A percentile compares a stretch with the other conserved stretches of the same genome.
Conservation (phyloP, 2,113 vertebrate species). For the Promerops cafer region DNA sequence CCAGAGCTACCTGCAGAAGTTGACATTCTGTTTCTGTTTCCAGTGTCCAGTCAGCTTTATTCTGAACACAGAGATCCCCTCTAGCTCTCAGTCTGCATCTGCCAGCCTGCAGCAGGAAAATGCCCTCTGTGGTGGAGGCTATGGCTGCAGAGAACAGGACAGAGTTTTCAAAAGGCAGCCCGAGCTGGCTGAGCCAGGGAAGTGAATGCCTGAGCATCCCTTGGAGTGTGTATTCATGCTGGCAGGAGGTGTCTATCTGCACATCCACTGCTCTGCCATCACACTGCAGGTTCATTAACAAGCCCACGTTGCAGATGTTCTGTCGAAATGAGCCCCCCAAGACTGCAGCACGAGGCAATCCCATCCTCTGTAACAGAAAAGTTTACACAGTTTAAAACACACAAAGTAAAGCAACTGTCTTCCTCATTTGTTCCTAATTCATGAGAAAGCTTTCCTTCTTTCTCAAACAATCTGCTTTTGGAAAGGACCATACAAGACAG, state of each 20-base stretch:
- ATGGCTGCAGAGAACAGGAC: conserved; percentile 38
- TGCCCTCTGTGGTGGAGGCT: conserved; percentile 17
- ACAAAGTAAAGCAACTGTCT: not conserved
- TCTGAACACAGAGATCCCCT: conserved; percentile 5
- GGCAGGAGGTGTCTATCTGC: conserved; percentile 65
- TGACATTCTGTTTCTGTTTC: conserved; percentile 67
- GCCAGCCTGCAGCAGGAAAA: conserved; percentile 69
- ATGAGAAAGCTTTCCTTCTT: not conserved
- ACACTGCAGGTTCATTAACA: conserved; percentile 60
- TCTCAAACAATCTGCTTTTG: not conserved
- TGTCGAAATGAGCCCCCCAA: conserved; percentile 59
- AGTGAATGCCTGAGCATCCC: conserved; percentile 72
- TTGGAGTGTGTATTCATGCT: conserved; percentile 28
- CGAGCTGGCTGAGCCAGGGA: conserved; percentile 43
- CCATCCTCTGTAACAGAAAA: conserved; percentile 55
- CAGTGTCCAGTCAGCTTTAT: conserved; percentile 65
- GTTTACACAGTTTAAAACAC: not conserved
- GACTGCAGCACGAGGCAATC: conserved; percentile 61
- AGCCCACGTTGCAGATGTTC: conserved; percentile 18
- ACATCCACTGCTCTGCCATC: conserved; percentile 60
- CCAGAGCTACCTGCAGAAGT: conserved; percentile 46
- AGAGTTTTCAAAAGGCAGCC: conserved; percentile 66
- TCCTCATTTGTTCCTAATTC: not conserved
- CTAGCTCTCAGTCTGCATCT: conserved; percentile 67
- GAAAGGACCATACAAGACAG: not conserved